Evolutionary conservation across 2,888 invertebrate species (phyloP), one percentile per base, ranked within the genome.

Genomic region (Mellilla xanthometata): DNA sequence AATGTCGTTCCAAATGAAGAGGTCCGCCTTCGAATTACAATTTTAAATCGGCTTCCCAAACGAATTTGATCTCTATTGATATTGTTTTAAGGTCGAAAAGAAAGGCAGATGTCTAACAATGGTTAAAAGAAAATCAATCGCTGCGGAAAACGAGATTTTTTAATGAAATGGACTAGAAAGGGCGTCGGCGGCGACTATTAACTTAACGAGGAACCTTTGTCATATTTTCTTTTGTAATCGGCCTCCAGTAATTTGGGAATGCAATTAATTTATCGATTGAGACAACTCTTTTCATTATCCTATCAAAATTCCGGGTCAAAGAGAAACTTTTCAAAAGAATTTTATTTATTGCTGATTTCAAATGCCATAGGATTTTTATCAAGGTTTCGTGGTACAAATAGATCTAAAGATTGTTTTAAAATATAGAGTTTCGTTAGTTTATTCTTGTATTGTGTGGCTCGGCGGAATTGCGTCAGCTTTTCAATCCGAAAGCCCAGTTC

Each of bases 111-210:
- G 54, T 39, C 53, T 35, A 52, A 57, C 65, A 68, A 70, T 74
- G 62, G 69, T 63, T 71, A 72, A 69, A 76, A 72, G 70, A 71
- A 72, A 85, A 84, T 82, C 84, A 82, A 87, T 84, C 76, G 82
- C 63, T 65, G 65, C 66, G 75, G 66, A 74, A 81, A 74, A 72
- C 71, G 71, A 71, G 62, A 49, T 81, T 85, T 83, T 86, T 84
- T 84, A 81, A 86, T 81, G 74, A 83, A 86, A 86, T 82, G 74
- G 71, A 76, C 71, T 74, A 82, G 78, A 81, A 84, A 78, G 74
- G 68, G 68, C 65, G 74, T 70, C 72, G 72, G 75, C 76, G 75
- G 77, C 78, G 77, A 58, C 81, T 81, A 80, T 86, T 86, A 78
- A 68, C 64, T 74, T 84, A 86, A 83, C 77, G 85, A 84, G 77